Conservation (phyloP, 2,888 invertebrate genomes). For the Caenorhabditis sp. region DNA sequence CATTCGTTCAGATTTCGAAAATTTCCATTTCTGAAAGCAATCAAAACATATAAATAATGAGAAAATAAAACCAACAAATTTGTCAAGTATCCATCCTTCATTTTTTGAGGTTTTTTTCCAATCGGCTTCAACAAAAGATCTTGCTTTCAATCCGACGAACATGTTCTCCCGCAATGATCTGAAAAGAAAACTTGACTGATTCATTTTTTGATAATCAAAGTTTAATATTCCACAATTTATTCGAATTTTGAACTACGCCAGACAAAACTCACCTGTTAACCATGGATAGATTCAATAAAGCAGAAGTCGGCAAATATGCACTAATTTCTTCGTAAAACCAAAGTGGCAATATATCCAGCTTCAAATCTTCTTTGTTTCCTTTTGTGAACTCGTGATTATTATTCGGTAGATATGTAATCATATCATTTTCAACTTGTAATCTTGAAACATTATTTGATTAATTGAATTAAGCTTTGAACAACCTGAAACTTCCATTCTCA, state of each 20-base stretch:
- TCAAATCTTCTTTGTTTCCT: background rate
- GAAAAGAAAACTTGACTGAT: background rate
- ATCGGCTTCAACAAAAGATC: constrained; percentile 24
- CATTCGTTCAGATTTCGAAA: constrained; percentile 17
- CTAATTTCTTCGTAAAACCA: constrained; percentile 24
- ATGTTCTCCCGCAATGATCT: constrained; percentile 24
- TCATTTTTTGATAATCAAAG: too few species aligned
- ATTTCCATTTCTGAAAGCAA: constrained; percentile 20
- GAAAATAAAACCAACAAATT: constrained; percentile 14
- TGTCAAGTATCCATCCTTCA: constrained; percentile 8
- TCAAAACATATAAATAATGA: background rate
- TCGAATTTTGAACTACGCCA: background rate
- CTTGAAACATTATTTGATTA: constrained; percentile 1
- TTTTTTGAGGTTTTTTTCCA: constrained; percentile 25
- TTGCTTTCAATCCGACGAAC: constrained; percentile 13
- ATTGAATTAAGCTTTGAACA: background rate
- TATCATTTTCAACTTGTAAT: constrained; percentile 9
- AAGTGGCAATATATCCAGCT: constrained; percentile 24
- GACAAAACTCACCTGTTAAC: constrained; percentile 6
- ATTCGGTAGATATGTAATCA: constrained; percentile 2
- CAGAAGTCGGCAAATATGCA: constrained; percentile 35
- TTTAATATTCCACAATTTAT: too few species aligned
- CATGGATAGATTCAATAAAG: constrained; percentile 31
- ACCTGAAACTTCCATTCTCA: constrained; percentile 16
- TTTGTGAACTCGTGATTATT: background rate